Evolutionary conservation across 92 coral and sea anemone species (phyloP), one percentile per base, ranked within the genome.

Genomic region (Epizoanthus illoricatus): DNA sequence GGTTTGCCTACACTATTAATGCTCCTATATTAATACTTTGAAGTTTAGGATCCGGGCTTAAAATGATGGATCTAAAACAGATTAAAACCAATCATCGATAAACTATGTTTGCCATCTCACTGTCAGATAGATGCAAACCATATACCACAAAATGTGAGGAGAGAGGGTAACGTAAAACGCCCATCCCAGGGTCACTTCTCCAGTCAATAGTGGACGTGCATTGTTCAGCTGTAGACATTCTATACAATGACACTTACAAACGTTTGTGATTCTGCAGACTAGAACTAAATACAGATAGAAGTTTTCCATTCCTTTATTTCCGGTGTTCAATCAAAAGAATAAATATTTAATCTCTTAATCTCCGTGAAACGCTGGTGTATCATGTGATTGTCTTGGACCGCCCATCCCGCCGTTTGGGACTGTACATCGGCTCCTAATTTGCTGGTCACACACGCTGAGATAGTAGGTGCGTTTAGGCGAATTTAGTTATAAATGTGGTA

Each of bases 281-380:
- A 63, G 28, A 23, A 42, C 28, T 18, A 43, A 61, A 45, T 45
- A 45, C 33, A 71, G 42, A 42, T 41, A 59, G 42, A 59, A 59
- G n/a, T 8, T 62, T 78, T 43, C 71, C 82, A 78, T 78, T 45
- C 82, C 82, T 62, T 5, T 9, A 63, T 63, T 78, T 78, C 82
- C 82, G 82, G 82, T 59, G 23, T 78, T 61, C 69, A 72, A 75
- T 76, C 59, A 63, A 78, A 63, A 42, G 49, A 18, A 33, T 62
- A 58, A 59, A 57, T 57, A 58, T 60, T 75, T 52, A 75, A 75
- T 75, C 81, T 58, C 52, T n/a, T 75, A 75, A 59, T 75, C 56
- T 75, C 69, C 18, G 54, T 59, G 68, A 75, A 75, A 60, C 41
- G 41, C 58, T 78, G 24, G 66, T 68, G 13, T 78, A 62, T 43